Evolutionary conservation across 2,797 vertebrate genomes (phyloP), one percentile per base, ranked within the genome.

Genomic region (Gambusia yucatana): DNA sequence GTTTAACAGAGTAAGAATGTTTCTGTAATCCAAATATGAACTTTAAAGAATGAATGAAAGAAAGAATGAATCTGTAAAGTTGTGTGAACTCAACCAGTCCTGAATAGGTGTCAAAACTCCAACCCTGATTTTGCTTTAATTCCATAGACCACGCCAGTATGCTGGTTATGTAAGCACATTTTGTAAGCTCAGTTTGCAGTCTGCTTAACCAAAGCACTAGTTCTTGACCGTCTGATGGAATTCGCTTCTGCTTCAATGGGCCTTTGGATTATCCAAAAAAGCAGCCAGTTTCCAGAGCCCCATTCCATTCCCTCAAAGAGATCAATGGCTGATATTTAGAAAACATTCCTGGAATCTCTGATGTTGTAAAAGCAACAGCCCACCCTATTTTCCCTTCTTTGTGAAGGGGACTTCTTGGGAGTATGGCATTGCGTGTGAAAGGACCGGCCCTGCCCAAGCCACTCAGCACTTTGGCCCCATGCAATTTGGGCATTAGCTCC

Each of bases 401-500:
- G 84, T 80, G 86, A 85, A 16, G 28, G 90, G 85, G 87, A 88
- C 82, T 91, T 88, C 87, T 89, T 83, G 77, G 78, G 81, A 87
- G 89, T 76, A 77, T 86, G 89, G 81, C 87, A 86, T 96, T 88
- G 95, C 95, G 94, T 96, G 96, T 95, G 94, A 96, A 95, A 82
- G 83, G 72, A 79, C 76, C 86, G 30, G 91, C 90, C 92, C 88
- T 83, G 88, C 94, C 94, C 93, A 93, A 84, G 82, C 74, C 59
- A 82, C 89, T 92, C 94, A 90, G 82, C 93, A 89, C 84, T 76
- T 88, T 79, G 90, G 91, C 85, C 93, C 87, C 86, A 84, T 91
- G 91, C 81, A 87, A 89, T 89, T 89, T 93, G 84, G 92, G 92
- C 92, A 90, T 90, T 61, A 78, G 87, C 86, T 93, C 88, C 89